Evolutionary conservation across 1,140 invertebrate species (phyloP).

Genomic region (Maconellicoccus hirsutus): DNA sequence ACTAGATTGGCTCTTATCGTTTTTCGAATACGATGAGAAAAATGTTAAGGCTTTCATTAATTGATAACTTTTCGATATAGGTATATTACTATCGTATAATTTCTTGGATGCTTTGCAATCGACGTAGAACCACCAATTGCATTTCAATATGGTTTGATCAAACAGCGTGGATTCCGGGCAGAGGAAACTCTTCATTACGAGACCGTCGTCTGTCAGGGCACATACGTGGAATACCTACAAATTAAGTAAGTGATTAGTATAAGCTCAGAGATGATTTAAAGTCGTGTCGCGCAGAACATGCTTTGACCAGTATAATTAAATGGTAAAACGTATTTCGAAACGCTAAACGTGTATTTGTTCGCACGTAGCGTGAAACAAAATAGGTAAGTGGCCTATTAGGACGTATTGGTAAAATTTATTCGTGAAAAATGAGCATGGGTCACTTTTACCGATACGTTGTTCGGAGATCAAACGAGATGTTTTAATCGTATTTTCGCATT

Average conservation of each 20-base stretch:
- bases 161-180: constrained; percentile 80
- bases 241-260: background rate
- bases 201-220: constrained; percentile 71
- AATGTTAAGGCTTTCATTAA: constrained; percentile 78
- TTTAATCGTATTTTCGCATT: too few relatives aligned
- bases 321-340: background rate
- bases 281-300: background rate
- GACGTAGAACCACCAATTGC: constrained; percentile 86
- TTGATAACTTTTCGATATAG: constrained; percentile 80
- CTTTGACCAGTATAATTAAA: background rate
- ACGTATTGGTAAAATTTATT: background rate
- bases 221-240: constrained; percentile 78
- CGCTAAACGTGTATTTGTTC: background rate
- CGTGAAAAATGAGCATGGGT: too few relatives aligned
- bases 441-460: too few relatives aligned
- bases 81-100: constrained; percentile 76
- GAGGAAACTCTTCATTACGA: constrained; percentile 78
- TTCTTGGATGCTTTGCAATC: constrained; percentile 67
- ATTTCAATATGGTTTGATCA: constrained; percentile 77
- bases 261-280: background rate
- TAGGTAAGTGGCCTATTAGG: background rate
- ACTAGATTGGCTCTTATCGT: constrained; percentile 13
- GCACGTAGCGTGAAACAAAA: background rate
- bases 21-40: constrained; percentile 66
- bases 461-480: too few relatives aligned